A percentile compares a stretch with the other conserved stretches of the same genome.
Evolutionary conservation across 2,888 invertebrate species (phyloP).

Genomic region (Diaphora mendica): DNA sequence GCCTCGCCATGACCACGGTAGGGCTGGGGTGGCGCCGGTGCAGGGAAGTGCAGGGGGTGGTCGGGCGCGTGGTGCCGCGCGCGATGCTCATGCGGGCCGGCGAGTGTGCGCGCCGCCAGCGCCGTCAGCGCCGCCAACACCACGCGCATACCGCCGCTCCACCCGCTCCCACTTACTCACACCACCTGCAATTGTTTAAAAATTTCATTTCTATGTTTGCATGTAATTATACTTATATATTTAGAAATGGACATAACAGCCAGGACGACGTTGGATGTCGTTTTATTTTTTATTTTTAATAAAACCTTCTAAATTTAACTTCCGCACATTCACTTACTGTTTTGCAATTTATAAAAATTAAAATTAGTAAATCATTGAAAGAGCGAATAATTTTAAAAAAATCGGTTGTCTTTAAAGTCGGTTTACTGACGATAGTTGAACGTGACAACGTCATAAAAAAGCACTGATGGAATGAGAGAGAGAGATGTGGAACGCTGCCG

Average conservation of each 20-base stretch:
- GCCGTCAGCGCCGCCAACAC: constrained; percentile 81
- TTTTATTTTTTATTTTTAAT: background rate
- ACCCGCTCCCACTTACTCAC: constrained; percentile 70
- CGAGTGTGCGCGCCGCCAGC: constrained; percentile 81
- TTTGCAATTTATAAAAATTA: too few relatives aligned
- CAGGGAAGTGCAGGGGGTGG: constrained; percentile 74
- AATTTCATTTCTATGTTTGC: background rate
- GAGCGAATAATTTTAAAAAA: too few relatives aligned
- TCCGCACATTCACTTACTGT: background rate
- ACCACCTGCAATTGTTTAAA: constrained; percentile 71
- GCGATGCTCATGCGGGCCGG: constrained; percentile 83
- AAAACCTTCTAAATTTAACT: background rate
- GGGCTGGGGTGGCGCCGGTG: constrained; percentile 76
- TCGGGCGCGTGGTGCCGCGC: constrained; percentile 83
- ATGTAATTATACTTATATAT: background rate
- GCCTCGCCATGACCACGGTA: constrained; percentile 86
- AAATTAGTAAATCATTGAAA: too few relatives aligned
- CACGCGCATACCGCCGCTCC: constrained; percentile 83
- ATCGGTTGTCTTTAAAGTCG: too few relatives aligned
- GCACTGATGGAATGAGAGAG: too few relatives aligned
- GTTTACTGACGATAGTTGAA: too few relatives aligned
- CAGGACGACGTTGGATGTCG: background rate
- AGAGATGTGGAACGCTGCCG: too few relatives aligned
- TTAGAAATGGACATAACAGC: background rate
- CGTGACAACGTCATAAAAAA: too few relatives aligned